These are phyloP conservation scores for Mastomys natalensis DNA, from an alignment of 2,113 vertebrate genomes.

Conservation along the genomic window DNA sequence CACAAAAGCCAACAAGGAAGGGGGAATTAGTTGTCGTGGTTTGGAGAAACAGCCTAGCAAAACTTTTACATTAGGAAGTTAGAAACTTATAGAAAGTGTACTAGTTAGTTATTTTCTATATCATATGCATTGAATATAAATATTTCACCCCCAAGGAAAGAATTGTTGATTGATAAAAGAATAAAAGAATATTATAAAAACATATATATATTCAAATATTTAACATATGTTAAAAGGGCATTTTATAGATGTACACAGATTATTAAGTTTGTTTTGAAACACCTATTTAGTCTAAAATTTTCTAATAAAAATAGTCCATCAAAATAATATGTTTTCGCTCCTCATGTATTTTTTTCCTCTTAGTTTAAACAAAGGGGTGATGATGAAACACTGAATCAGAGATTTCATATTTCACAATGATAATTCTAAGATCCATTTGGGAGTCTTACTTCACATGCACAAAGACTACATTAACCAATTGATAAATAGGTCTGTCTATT, in stretches of 20 bases:
- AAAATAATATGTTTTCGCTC: neutral
- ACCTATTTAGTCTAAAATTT: neutral
- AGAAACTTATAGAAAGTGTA: neutral
- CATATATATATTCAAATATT: neutral
- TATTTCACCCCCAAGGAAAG: neutral
- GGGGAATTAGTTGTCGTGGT: neutral
- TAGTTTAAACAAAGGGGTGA: neutral
- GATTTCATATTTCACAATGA: constrained; percentile 69
- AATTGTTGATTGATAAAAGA: neutral
- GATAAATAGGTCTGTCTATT: constrained; percentile 84
- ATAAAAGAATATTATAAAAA: too few relatives aligned
- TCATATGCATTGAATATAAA: neutral
- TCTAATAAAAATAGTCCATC: constrained; percentile 1
- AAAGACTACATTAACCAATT: constrained; percentile 81
- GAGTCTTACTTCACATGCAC: constrained; percentile 76
- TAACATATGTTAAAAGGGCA: neutral
- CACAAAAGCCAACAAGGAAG: neutral
- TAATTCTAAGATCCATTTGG: constrained; percentile 63
- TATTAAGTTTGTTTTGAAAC: constrained; percentile 4
- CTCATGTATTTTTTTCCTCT: constrained; percentile 42
- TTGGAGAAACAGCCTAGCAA: neutral
- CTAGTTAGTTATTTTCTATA: neutral
- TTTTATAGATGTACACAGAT: neutral
- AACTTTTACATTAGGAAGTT: neutral
- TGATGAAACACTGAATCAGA: constrained; percentile 49